Conservation (phyloP, 2,888 invertebrate genomes). For the Nyleta sp. region DNA sequence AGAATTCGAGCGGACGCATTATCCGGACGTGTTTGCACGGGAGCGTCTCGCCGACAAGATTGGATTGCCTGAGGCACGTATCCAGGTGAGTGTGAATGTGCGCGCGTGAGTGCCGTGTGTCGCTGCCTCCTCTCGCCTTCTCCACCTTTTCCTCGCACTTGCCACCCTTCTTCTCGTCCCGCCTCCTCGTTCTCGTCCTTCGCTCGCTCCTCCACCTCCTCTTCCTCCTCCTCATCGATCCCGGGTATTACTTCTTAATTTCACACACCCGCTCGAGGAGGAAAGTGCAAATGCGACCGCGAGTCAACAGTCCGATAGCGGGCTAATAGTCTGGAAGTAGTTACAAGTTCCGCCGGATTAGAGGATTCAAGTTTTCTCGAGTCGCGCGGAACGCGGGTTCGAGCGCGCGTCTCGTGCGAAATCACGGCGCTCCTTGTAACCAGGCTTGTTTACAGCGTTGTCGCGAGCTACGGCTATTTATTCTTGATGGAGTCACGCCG, state of each 20-base stretch:
- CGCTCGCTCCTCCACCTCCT: constrained; percentile 48
- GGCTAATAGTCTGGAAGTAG: constrained; percentile 52
- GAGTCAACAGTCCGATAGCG: constrained; percentile 45
- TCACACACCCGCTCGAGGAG: constrained; percentile 35
- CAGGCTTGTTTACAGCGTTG: constrained; percentile 45
- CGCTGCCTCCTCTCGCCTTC: constrained; percentile 65
- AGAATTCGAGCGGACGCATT: constrained; percentile 99
- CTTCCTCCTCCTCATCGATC: constrained; percentile 37
- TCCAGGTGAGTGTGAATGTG: constrained; percentile 93
- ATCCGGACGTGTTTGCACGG: constrained; percentile 98
- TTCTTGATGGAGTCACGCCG: too few species aligned
- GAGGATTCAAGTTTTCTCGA: constrained; percentile 56
- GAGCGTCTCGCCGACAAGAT: constrained; percentile 98
- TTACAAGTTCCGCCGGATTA: constrained; percentile 60
- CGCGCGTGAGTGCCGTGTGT: constrained; percentile 75
- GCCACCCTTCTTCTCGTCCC: constrained; percentile 53
- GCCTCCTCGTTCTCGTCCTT: constrained; percentile 69
- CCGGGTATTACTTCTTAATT: constrained; percentile 48
- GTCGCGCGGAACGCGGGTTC: constrained; percentile 31
- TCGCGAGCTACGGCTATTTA: too few species aligned
- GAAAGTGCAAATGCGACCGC: constrained; percentile 40
- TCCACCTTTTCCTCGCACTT: constrained; percentile 67
- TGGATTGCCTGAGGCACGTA: constrained; percentile 99
- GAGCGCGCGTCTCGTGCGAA: constrained; percentile 29
- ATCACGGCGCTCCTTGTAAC: constrained; percentile 37